Base-by-base conservation (phyloP, 2,888 invertebrate genomes). In the Xanthorhoe designata region DNA sequence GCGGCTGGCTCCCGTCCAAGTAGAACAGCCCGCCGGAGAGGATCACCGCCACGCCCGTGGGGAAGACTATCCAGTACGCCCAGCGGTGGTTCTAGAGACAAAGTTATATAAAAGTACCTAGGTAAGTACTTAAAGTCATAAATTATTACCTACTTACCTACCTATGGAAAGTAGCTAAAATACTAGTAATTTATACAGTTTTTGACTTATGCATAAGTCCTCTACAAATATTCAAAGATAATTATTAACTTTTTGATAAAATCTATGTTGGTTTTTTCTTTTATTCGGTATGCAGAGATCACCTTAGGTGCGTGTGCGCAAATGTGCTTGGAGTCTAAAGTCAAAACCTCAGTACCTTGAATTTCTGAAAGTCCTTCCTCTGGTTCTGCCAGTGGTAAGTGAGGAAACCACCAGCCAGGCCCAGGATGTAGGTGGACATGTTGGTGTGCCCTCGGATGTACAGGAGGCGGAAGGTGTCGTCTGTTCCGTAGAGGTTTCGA, bases 361-460 rank as follows among this genome's bases (percentile, higher is more conserved):
- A 85, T 29, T 77, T 77, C 0, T 72, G 71, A 10, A 88, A 59
- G 53, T 88, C 80, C 58, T 85, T 86, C 5, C 75, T 77, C 0
- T 77, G 74, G 13, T 71, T 80, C 74, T 88, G 91, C 80, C 83
- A 83, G 72, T 84, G 74, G 76, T 89, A 88, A 1, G 85, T 78
- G 45, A 92, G 75, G 72, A 90, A 84, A 1, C 93, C 93, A 0
- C 84, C 91, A 0, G 88, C 83, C 7, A 94, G 77, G 0, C 94
- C 94, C 47, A 92, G 62, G 4, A 82, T 79, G 75, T 88, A 92
- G 0, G 89, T 85, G 2, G 91, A 87, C 32, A 92, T 75, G 74
- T 94, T 94, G 7, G 90, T 89, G 76, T 94, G 92, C 0, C 90
- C 90, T 0, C 87, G 78, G n/a, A 81, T 78, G 76, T 92, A 94